Percentiles rank a stretch among this genome's conserved stretches.
phyloP scores from a whole-genome alignment of 2,113 vertebrate genomes.

The Centropus bengalensis region DNA sequence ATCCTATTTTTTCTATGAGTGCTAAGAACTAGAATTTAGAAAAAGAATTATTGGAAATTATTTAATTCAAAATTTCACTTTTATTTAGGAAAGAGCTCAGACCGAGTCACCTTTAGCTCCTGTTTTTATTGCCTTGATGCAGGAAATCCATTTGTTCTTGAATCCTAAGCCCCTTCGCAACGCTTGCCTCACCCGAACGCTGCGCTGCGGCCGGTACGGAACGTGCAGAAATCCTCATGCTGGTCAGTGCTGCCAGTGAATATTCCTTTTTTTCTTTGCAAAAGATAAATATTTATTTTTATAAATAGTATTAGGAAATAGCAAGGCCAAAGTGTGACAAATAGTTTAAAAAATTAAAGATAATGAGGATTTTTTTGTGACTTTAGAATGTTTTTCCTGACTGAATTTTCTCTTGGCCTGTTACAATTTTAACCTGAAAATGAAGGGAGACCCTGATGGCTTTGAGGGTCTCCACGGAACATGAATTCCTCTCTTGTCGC shows the following conservation, averaged over 20 bases:
- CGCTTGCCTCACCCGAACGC: accelerated
- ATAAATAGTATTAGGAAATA: neutral
- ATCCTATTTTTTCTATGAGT: neutral
- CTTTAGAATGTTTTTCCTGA: neutral
- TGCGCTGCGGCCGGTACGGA: accelerated
- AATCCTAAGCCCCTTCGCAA: neutral
- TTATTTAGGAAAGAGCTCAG: neutral
- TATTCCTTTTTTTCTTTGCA: neutral
- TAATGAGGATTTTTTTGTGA: neutral
- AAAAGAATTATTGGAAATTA: neutral
- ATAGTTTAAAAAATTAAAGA: neutral
- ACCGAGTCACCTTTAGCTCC: neutral
- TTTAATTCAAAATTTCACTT: accelerated
- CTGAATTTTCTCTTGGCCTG: neutral
- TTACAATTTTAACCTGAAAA: neutral
- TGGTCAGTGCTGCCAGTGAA: neutral
- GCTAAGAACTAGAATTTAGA: accelerated
- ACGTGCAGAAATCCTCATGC: neutral
- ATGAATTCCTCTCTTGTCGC: neutral
- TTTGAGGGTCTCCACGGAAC: accelerated
- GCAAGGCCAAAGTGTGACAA: accelerated
- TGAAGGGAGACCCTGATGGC: neutral
- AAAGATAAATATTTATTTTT: neutral
- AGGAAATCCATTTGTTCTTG: neutral
- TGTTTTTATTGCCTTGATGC: accelerated